Percentiles rank a stretch among this genome's conserved stretches.
Evolutionary conservation across 2,888 invertebrate species (phyloP).

Genomic region (Argyra leucocephala): DNA sequence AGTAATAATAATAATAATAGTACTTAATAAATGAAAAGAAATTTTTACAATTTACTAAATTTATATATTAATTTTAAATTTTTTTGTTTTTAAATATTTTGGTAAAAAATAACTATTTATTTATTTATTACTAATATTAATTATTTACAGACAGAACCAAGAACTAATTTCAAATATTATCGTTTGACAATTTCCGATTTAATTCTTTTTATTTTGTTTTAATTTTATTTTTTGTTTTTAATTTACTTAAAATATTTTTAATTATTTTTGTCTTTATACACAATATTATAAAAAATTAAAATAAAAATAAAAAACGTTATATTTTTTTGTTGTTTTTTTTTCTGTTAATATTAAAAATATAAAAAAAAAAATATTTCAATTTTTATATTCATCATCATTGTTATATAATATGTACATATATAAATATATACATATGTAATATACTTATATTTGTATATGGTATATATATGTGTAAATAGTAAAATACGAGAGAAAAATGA

Average conservation of each 20-base stretch:
- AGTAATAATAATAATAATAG: too few relatives aligned
- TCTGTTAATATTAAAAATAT: too few relatives aligned
- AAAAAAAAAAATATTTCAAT: too few relatives aligned
- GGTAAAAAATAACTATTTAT: slow-evolving; percentile 1
- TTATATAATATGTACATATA: neutral
- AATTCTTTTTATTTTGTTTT: neutral
- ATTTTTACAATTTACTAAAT: neutral
- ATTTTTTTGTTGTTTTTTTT: too few relatives aligned
- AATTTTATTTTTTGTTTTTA: neutral
- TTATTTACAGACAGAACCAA: neutral
- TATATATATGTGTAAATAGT: too few relatives aligned
- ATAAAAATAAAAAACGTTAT: too few relatives aligned
- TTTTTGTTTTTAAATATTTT: neutral
- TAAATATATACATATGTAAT: neutral
- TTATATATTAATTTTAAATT: neutral
- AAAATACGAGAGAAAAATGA: too few relatives aligned
- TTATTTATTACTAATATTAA: neutral
- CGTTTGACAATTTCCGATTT: neutral
- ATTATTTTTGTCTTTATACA: neutral
- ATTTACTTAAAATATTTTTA: neutral
- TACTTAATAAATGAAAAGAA: too few relatives aligned
- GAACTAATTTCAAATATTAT: neutral
- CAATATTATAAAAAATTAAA: too few relatives aligned
- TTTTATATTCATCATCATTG: too few relatives aligned
- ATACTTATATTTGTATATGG: neutral